Percentiles rank a stretch among this genome's conserved stretches.
phyloP scores from a whole-genome alignment of 2,888 invertebrate genomes.

The Melitaea athalia region DNA sequence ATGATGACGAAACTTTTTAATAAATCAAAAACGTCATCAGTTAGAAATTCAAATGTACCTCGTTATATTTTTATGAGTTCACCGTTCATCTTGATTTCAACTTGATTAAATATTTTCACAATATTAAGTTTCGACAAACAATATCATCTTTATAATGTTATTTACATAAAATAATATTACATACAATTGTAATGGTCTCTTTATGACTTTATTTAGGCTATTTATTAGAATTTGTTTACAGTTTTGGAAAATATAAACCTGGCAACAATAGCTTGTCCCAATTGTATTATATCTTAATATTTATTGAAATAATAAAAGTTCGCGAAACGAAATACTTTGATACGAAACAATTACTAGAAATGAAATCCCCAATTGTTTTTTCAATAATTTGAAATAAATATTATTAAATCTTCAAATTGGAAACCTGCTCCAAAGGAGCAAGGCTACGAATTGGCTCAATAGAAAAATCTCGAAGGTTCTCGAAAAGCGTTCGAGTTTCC shows the following conservation, averaged over 20 bases:
- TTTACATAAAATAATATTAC: not conserved
- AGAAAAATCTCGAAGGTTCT: constrained; percentile 32
- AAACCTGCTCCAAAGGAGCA: not conserved
- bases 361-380: no score
- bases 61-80: constrained; percentile 1
- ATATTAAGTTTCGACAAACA: not conserved
- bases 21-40: not conserved
- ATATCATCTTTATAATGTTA: not conserved
- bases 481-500: constrained; percentile 33
- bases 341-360: no score
- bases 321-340: no score
- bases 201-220: no score
- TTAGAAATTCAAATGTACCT: not conserved
- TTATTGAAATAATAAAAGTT: no score
- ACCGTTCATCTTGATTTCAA: not conserved
- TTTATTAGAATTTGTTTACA: no score
- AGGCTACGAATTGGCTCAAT: constrained; percentile 31
- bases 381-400: no score
- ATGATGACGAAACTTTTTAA: no score
- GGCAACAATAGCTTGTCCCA: no score
- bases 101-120: not conserved
- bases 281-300: no score
- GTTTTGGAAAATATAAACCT: no score
- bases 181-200: not conserved
- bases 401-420: constrained; percentile 6